A percentile compares a stretch with the other conserved stretches of the same genome.
These are phyloP conservation scores for Cheilosia scutellata DNA, from an alignment of 2,888 invertebrate species.

Conservation along the genomic window DNA sequence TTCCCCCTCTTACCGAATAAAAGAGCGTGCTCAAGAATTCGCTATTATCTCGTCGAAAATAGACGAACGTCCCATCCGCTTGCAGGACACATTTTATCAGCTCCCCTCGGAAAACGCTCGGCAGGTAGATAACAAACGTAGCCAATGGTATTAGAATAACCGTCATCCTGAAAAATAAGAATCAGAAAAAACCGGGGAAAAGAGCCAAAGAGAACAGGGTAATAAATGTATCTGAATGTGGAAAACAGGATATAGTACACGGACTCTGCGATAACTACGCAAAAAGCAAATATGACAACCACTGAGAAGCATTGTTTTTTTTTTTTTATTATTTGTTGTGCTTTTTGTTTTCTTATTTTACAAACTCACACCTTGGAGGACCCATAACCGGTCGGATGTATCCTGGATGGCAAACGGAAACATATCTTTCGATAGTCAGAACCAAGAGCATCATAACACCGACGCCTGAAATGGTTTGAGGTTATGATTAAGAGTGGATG, in stretches of 20 bases:
- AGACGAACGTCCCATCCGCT: constrained; percentile 85
- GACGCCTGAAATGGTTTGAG: constrained; percentile 84
- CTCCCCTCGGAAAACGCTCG: constrained; percentile 88
- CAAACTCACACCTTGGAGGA: constrained; percentile 85
- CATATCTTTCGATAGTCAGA: constrained; percentile 90
- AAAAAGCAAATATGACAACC: constrained; percentile 35
- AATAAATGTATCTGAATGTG: constrained; percentile 30
- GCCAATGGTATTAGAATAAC: constrained; percentile 87
- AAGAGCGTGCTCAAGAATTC: constrained; percentile 85
- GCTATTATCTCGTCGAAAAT: constrained; percentile 86
- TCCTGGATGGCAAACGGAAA: constrained; percentile 90
- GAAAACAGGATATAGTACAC: neutral
- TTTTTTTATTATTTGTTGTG: neutral
- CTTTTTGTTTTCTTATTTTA: constrained; percentile 34
- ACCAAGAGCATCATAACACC: constrained; percentile 91
- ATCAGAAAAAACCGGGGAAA: constrained; percentile 54
- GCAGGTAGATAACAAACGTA: constrained; percentile 88
- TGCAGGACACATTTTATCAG: constrained; percentile 85
- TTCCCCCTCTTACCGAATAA: constrained; percentile 83
- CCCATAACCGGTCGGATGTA: constrained; percentile 88
- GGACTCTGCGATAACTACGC: neutral
- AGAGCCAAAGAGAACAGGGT: constrained; percentile 43
- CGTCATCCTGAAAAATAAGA: constrained; percentile 83
- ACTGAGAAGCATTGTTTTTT: neutral
- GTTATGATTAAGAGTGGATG: constrained; percentile 48